Evolutionary conservation across 2,113 vertebrate species (phyloP).

Genomic region (Proterorhinus semilunaris): DNA sequence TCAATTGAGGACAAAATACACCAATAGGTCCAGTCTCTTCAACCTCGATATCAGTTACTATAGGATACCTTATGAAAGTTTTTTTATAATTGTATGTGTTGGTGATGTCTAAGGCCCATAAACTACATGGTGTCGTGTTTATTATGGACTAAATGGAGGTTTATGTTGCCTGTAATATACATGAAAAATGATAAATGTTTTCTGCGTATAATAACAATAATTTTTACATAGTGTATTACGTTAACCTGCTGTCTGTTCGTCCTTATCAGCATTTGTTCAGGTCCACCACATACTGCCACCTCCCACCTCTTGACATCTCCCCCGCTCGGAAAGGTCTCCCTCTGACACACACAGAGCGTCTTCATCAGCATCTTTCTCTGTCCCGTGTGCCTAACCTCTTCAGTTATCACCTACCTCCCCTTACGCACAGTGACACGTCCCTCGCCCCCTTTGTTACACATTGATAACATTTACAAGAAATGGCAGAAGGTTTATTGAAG

Average conservation of each 20-base stretch:
- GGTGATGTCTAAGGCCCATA: too few species aligned
- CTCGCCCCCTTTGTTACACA: conserved; percentile 17
- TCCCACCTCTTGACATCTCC: not conserved
- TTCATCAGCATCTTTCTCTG: conserved; percentile 38
- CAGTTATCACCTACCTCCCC: conserved; percentile 31
- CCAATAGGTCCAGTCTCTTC: too few species aligned
- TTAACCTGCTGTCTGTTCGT: not conserved
- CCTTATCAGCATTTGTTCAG: conserved; percentile 4
- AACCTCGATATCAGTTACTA: too few species aligned
- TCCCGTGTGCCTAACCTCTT: conserved; percentile 36
- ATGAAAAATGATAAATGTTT: too few species aligned
- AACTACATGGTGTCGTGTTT: too few species aligned
- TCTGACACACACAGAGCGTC: conserved; percentile 18
- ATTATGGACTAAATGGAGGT: too few species aligned
- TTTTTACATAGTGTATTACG: not conserved
- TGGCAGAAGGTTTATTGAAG: conserved; percentile 23
- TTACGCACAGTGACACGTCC: conserved; percentile 10
- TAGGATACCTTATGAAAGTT: too few species aligned
- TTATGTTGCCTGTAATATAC: too few species aligned
- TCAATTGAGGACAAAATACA: too few species aligned
- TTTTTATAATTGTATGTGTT: too few species aligned
- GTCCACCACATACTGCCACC: conserved; percentile 3
- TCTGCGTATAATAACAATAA: not conserved
- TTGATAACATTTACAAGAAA: conserved; percentile 30
- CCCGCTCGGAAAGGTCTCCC: conserved; percentile 1